Conservation (phyloP, 2,888 invertebrate genomes). For the Cataglyphis rosenhaueri region DNA sequence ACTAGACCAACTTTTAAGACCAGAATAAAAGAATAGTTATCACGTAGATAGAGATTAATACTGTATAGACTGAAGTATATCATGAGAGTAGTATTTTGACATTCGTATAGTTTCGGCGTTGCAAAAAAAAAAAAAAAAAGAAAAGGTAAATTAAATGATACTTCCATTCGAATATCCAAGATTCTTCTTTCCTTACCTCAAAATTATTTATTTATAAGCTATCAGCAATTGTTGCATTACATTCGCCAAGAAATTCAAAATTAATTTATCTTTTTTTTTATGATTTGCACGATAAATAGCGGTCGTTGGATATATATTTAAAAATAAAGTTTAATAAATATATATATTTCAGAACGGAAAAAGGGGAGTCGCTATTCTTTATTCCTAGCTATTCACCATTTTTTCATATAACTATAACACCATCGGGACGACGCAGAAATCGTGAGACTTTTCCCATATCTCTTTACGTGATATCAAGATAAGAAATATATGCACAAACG, state of each 20-base stretch:
- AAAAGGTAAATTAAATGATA: conserved; percentile 15
- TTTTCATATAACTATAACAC: conserved; percentile 5
- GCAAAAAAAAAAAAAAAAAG: not conserved
- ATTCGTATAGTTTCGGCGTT: conserved; percentile 40
- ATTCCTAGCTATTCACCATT: not conserved
- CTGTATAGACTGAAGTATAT: conserved; percentile 50
- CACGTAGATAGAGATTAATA: conserved; percentile 53
- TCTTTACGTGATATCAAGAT: not conserved
- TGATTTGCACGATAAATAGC: conserved; percentile 32
- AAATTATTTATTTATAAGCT: conserved; percentile 33
- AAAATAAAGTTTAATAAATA: conserved; percentile 53
- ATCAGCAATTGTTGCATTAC: conserved; percentile 5
- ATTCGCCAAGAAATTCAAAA: conserved; percentile 16
- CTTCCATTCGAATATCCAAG: conserved; percentile 9
- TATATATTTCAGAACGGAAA: conserved; percentile 43
- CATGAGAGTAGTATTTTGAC: conserved; percentile 53
- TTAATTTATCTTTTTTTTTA: conserved; percentile 46
- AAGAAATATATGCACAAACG: not conserved
- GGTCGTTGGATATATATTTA: conserved; percentile 43
- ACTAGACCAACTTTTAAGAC: conserved; percentile 55
- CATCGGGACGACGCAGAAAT: not conserved
- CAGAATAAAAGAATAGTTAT: conserved; percentile 54
- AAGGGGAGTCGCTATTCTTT: not conserved
- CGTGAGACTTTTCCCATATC: conserved; percentile 14
- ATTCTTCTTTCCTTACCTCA: not conserved